These are phyloP conservation scores for Oophaga pumilio DNA, from an alignment of 2,113 vertebrate species.

Conservation along the genomic window DNA sequence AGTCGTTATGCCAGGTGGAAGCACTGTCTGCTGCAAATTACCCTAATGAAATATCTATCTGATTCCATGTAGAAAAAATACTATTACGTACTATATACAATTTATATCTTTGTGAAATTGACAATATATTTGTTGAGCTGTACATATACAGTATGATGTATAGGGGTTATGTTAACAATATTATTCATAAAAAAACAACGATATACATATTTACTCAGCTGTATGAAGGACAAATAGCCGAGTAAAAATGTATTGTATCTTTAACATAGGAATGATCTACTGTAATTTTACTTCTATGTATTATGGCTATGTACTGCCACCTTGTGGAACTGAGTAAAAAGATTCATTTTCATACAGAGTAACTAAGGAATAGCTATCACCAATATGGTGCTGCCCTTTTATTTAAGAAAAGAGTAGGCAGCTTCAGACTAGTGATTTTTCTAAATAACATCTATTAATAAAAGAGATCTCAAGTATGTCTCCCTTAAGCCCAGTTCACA, in stretches of 20 bases:
- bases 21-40: neutral
- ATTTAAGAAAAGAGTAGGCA: too few species aligned
- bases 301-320: conserved; percentile 1
- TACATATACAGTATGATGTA: neutral
- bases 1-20: too few species aligned
- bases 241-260: neutral
- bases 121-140: neutral
- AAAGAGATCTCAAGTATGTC: too few species aligned
- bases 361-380: neutral
- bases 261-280: neutral
- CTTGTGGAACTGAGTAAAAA: conserved; percentile 12
- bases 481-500: too few species aligned
- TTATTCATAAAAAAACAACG: neutral
- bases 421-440: too few species aligned
- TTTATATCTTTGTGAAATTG: neutral
- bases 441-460: too few species aligned
- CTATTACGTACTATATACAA: neutral
- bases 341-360: neutral
- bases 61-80: neutral
- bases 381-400: too few species aligned
- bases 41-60: neutral
- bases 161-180: neutral
- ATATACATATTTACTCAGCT: neutral
- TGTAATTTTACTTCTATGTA: neutral
- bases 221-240: neutral